A percentile compares a stretch with the other conserved stretches of the same genome.
Evolutionary conservation across 2,113 vertebrate species (phyloP).

Genomic region (Esox niger): DNA sequence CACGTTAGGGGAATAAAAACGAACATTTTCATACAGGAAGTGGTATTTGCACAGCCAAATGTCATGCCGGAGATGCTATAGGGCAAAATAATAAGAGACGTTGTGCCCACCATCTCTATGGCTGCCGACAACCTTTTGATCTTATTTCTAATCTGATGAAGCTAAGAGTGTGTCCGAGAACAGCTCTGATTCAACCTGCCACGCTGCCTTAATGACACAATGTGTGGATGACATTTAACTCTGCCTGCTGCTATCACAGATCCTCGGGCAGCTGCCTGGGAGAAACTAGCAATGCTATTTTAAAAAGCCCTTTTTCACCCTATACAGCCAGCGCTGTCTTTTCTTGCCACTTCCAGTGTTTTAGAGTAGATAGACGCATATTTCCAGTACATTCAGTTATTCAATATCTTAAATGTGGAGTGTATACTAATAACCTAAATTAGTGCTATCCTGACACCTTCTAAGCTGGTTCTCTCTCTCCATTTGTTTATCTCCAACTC

Average conservation of each 20-base stretch:
- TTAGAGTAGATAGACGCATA: too few species aligned
- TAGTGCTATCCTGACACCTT: too few species aligned
- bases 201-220: background rate
- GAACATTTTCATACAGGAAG: background rate
- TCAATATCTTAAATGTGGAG: too few species aligned
- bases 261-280: background rate
- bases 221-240: slow-evolving; percentile 2
- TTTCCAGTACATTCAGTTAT: too few species aligned
- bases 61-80: background rate
- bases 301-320: background rate
- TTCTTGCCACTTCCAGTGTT: too few species aligned
- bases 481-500: too few species aligned
- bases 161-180: background rate
- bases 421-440: too few species aligned
- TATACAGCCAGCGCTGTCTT: background rate
- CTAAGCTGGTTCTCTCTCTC: too few species aligned
- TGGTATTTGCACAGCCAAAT: slow-evolving; percentile 7
- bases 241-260: background rate
- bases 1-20: background rate
- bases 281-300: background rate
- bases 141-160: slow-evolving; percentile 15
- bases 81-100: background rate
- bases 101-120: background rate
- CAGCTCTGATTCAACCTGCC: background rate
- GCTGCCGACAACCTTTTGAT: slow-evolving; percentile 5